Conservation (phyloP, 2,113 vertebrate genomes). For the Carettochelys insculpta region DNA sequence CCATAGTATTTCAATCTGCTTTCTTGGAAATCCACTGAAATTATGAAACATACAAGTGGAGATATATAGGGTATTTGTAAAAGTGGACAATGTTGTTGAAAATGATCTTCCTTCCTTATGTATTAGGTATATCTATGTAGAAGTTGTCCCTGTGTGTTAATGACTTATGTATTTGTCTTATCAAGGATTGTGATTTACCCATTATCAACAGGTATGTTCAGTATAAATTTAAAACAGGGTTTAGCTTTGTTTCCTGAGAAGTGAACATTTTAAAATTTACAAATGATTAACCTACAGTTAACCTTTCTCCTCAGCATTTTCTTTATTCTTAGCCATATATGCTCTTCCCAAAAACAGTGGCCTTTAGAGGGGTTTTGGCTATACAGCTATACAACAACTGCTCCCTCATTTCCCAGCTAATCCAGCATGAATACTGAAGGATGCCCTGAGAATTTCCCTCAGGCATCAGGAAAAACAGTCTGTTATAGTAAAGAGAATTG, state of each 20-base stretch:
- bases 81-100: background rate
- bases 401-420: background rate
- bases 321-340: background rate
- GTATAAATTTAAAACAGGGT: background rate
- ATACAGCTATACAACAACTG: background rate
- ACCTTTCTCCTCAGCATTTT: background rate
- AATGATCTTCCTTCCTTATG: background rate
- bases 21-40: background rate
- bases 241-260: background rate
- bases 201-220: background rate
- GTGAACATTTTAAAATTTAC: background rate
- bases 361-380: background rate
- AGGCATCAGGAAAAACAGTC: background rate
- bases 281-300: constrained; percentile 2
- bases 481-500: background rate
- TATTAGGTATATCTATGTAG: background rate
- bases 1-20: background rate
- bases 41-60: background rate
- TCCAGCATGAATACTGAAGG: background rate
- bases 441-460: background rate
- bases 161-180: background rate
- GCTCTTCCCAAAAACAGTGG: background rate
- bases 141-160: background rate
- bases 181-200: background rate
- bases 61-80: background rate